Conservation (phyloP, 2,888 invertebrate genomes). For the Callosobruchus maculatus region DNA sequence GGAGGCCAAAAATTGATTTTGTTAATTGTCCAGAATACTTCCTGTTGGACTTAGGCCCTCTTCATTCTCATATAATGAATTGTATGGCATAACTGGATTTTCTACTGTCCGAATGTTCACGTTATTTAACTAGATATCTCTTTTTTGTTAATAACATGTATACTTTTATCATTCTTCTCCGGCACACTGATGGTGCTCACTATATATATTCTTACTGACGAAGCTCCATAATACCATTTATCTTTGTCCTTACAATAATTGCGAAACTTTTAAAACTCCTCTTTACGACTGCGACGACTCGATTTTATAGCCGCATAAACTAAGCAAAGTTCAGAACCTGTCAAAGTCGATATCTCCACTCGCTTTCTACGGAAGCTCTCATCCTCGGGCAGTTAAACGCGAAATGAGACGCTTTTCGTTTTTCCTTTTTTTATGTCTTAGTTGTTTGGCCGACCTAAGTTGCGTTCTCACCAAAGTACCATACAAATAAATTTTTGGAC, state of each 20-base stretch:
- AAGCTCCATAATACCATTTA: not conserved
- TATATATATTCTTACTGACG: not conserved
- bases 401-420: not conserved
- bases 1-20: too few relatives aligned
- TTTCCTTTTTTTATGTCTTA: not conserved
- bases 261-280: conserved; percentile 1
- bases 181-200: too few relatives aligned
- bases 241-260: conserved; percentile 1
- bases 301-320: not conserved
- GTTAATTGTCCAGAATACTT: too few relatives aligned
- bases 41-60: too few relatives aligned
- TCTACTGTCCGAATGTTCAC: too few relatives aligned
- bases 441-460: not conserved
- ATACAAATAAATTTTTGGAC: too few relatives aligned
- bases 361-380: not conserved
- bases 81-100: too few relatives aligned
- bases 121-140: too few relatives aligned
- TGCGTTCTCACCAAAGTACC: not conserved
- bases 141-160: too few relatives aligned
- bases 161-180: too few relatives aligned
- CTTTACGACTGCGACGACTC: not conserved
- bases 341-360: not conserved
- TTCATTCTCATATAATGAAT: too few relatives aligned
- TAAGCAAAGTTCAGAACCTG: conserved; percentile 1
- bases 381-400: not conserved